A percentile compares a stretch with the other conserved stretches of the same genome.
These are phyloP conservation scores for Acrocera orbiculus DNA, from an alignment of 2,888 invertebrate genomes.

Conservation along the genomic window DNA sequence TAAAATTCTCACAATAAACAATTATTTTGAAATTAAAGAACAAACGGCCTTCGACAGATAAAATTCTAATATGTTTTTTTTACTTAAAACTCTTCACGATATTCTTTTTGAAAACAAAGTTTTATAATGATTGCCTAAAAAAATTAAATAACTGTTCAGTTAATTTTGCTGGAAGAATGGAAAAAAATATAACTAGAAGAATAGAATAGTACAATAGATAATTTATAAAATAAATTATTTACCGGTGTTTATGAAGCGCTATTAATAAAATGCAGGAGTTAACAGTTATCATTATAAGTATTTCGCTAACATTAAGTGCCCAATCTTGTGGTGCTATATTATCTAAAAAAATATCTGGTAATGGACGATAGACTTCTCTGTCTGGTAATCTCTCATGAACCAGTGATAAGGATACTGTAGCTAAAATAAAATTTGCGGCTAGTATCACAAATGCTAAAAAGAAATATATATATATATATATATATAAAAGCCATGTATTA, in stretches of 20 bases:
- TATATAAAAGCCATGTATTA: not conserved
- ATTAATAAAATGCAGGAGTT: constrained; percentile 59
- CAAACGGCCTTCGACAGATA: no score
- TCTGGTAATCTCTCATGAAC: constrained; percentile 80
- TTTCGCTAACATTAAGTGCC: constrained; percentile 70
- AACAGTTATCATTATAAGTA: constrained; percentile 67
- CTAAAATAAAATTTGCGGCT: constrained; percentile 43
- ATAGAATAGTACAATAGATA: no score
- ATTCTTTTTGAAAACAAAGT: no score
- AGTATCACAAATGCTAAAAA: constrained; percentile 43
- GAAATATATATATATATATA: constrained; percentile 13
- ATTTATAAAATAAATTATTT: constrained; percentile 21
- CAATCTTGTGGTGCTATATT: constrained; percentile 55
- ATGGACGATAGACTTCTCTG: constrained; percentile 49
- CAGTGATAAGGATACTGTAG: constrained; percentile 57
- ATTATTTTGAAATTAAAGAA: no score
- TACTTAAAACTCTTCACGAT: no score
- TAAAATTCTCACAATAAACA: no score
- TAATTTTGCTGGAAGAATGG: not conserved
- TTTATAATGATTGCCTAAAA: no score
- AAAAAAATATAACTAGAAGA: no score
- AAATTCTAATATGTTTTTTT: no score
- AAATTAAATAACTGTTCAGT: not conserved
- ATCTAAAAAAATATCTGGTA: constrained; percentile 70
- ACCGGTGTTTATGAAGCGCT: constrained; percentile 71